phyloP scores from a whole-genome alignment of 1,140 invertebrate species.

The Hylyphantes graminicola region DNA sequence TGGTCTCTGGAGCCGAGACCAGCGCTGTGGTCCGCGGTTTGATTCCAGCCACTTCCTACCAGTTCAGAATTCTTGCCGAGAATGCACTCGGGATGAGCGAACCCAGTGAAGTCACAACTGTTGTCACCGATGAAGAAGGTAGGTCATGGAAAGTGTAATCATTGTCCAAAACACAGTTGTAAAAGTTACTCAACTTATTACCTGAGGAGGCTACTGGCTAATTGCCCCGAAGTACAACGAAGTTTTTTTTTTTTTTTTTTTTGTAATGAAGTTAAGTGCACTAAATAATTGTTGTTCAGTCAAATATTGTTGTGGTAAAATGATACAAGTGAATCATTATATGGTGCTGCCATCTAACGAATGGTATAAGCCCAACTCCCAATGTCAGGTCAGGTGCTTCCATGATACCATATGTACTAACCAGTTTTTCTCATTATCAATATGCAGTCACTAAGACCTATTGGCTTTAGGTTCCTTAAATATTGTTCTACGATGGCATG shows the following conservation, averaged over 20 bases:
- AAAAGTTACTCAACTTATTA: not conserved
- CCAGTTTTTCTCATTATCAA: too few relatives aligned
- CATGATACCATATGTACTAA: too few relatives aligned
- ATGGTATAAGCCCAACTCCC: too few relatives aligned
- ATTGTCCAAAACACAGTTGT: too few relatives aligned
- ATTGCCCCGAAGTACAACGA: not conserved
- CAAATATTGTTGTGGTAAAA: too few relatives aligned
- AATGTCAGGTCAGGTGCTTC: too few relatives aligned
- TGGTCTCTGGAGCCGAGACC: conserved; percentile 29
- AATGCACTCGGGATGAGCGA: conserved; percentile 95
- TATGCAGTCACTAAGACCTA: too few relatives aligned
- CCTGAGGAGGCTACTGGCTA: not conserved
- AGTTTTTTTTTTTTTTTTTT: too few relatives aligned
- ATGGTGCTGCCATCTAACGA: too few relatives aligned
- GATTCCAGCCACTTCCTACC: conserved; percentile 89
- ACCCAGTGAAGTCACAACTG: conserved; percentile 88
- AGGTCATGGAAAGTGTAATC: conserved; percentile 68
- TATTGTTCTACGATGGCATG: too few relatives aligned
- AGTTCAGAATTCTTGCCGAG: conserved; percentile 95
- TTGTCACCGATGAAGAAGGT: conserved; percentile 86
- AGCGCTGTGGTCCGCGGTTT: conserved; percentile 74
- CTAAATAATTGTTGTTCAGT: not conserved
- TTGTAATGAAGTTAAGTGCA: not conserved
- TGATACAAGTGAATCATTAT: too few relatives aligned
- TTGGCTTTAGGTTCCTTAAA: too few relatives aligned